Conservation (phyloP, 2,888 invertebrate species). For the Tetropium fuscum region DNA sequence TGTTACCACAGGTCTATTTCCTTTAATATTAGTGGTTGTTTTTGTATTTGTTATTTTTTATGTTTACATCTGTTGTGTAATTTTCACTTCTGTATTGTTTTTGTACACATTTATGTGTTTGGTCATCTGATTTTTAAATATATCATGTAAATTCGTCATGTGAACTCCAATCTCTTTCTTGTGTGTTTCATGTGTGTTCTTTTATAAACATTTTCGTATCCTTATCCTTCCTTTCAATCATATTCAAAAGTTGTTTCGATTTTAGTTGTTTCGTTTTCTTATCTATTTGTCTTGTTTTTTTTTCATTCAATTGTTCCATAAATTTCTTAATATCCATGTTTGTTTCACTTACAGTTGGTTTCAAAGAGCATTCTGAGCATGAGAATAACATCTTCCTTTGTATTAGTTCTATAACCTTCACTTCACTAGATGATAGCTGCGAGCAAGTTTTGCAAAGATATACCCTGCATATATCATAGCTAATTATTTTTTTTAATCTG, state of each 20-base stretch:
- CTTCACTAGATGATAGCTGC: neutral
- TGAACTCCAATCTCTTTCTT: neutral
- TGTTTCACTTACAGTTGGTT: neutral
- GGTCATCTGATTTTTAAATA: neutral
- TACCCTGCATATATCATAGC: neutral
- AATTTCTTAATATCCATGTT: neutral
- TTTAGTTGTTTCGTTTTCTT: neutral
- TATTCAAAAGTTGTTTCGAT: neutral
- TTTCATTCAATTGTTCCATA: neutral
- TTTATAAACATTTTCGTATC: neutral
- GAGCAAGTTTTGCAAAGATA: neutral
- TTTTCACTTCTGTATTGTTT: neutral
- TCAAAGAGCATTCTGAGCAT: too few species aligned
- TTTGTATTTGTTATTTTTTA: neutral
- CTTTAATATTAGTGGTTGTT: neutral
- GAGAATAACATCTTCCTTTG: neutral
- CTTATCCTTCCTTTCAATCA: neutral
- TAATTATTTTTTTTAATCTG: neutral
- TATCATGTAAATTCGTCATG: neutral
- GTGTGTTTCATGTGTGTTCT: neutral
- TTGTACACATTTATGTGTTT: neutral
- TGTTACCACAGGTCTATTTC: neutral
- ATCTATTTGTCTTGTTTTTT: neutral
- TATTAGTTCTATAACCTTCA: neutral
- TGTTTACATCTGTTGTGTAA: neutral